A percentile compares a stretch with the other conserved stretches of the same genome.
phyloP scores from a whole-genome alignment of 2,888 invertebrate genomes.

The Spialia ferax region DNA sequence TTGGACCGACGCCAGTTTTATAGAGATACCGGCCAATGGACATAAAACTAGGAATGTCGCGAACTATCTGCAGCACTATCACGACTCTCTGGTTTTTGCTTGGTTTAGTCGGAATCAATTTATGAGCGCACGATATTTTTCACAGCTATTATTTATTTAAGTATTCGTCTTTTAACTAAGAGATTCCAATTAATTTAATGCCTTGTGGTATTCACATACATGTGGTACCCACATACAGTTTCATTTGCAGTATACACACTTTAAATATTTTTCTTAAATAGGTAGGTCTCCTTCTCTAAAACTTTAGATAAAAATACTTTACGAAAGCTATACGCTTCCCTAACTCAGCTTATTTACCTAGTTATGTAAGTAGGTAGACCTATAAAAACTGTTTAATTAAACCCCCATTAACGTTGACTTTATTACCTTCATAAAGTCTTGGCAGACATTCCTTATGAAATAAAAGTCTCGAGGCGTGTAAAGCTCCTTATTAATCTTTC shows the following conservation, averaged over 20 bases:
- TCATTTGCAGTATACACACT: no score
- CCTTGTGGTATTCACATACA: background rate
- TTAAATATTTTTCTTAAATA: no score
- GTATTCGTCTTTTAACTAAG: background rate
- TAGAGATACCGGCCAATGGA: slow-evolving; percentile 54
- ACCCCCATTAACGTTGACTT: no score
- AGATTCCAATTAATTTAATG: background rate
- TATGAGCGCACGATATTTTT: slow-evolving; percentile 10
- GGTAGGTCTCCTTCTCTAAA: no score
- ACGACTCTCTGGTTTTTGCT: slow-evolving; percentile 18
- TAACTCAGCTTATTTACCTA: no score
- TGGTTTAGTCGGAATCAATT: slow-evolving; percentile 12
- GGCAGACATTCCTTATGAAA: background rate
- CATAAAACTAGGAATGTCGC: slow-evolving; percentile 58
- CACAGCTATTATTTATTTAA: background rate
- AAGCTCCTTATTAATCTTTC: background rate
- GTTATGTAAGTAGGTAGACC: no score
- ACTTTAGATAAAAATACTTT: no score
- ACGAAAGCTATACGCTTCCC: no score
- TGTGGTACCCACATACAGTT: no score
- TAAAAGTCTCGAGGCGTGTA: background rate
- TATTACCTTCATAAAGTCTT: background rate
- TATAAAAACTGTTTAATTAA: no score
- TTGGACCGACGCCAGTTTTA: slow-evolving; percentile 59
- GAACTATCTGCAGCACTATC: background rate